phyloP scores from a whole-genome alignment of 2,113 vertebrate genomes.

The Oryzias celebensis region DNA sequence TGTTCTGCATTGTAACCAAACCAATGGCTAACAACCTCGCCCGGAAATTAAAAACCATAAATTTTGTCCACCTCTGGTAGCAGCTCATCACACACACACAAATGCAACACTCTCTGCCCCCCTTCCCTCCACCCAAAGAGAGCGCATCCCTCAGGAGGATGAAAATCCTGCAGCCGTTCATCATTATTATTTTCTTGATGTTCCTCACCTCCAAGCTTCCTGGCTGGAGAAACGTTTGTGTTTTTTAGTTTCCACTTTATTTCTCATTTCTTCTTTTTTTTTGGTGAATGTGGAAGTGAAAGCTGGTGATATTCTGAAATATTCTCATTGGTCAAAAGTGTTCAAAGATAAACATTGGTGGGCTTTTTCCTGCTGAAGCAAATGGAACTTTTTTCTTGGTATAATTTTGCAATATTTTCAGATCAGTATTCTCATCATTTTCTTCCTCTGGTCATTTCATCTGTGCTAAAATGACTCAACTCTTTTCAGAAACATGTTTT shows the following conservation, averaged over 20 bases:
- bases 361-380: too few species aligned
- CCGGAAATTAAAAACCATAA: constrained; percentile 99
- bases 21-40: constrained; percentile 88
- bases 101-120: constrained; percentile 24
- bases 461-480: too few species aligned
- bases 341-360: background rate
- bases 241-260: background rate
- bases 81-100: constrained; percentile 53
- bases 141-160: background rate
- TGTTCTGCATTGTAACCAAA: constrained; percentile 93
- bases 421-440: too few species aligned
- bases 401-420: too few species aligned
- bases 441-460: too few species aligned
- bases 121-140: constrained; percentile 58
- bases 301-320: background rate
- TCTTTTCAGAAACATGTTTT: too few species aligned
- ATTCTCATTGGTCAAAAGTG: background rate
- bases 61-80: constrained; percentile 92
- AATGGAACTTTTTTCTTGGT: too few species aligned
- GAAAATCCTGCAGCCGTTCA: background rate
- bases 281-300: background rate
- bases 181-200: background rate
- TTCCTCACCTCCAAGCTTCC: background rate
- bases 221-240: background rate
- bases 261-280: background rate